Evolutionary conservation across 2,888 invertebrate species (phyloP).

Genomic region (Drosophila diplacantha): DNA sequence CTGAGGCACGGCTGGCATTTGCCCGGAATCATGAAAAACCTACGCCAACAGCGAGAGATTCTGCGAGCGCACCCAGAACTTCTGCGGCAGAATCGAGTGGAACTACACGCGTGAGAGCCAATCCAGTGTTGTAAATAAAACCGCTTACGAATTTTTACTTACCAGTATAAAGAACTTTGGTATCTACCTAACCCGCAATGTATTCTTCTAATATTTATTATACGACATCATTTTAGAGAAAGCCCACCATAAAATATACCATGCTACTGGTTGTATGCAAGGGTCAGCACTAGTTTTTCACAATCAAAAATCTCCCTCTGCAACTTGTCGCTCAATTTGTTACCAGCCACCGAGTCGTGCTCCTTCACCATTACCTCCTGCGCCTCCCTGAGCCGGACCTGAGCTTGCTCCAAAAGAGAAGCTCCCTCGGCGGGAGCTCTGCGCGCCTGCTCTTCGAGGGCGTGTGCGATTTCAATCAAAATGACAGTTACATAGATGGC

Average conservation of each 20-base stretch:
- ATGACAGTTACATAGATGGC: slow-evolving; percentile 88
- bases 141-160: background rate
- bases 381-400: slow-evolving; percentile 63
- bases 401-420: slow-evolving; percentile 53
- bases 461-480: slow-evolving; percentile 84
- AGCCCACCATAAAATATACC: background rate
- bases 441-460: slow-evolving; percentile 79
- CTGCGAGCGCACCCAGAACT: slow-evolving; percentile 76
- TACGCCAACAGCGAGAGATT: slow-evolving; percentile 80
- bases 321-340: slow-evolving; percentile 68
- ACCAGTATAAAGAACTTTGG: background rate
- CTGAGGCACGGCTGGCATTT: slow-evolving; percentile 90
- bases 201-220: background rate
- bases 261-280: slow-evolving; percentile 23
- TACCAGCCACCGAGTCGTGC: slow-evolving; percentile 73
- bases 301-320: slow-evolving; percentile 48
- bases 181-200: background rate
- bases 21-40: slow-evolving; percentile 83
- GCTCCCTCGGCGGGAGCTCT: slow-evolving; percentile 52
- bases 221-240: background rate
- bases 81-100: slow-evolving; percentile 63
- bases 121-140: slow-evolving; percentile 8
- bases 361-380: slow-evolving; percentile 72
- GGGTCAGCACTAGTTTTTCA: slow-evolving; percentile 49
- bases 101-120: slow-evolving; percentile 49